Evolutionary conservation across 2,797 vertebrate species (phyloP).

Genomic region (Sarcophilus harrisii): DNA sequence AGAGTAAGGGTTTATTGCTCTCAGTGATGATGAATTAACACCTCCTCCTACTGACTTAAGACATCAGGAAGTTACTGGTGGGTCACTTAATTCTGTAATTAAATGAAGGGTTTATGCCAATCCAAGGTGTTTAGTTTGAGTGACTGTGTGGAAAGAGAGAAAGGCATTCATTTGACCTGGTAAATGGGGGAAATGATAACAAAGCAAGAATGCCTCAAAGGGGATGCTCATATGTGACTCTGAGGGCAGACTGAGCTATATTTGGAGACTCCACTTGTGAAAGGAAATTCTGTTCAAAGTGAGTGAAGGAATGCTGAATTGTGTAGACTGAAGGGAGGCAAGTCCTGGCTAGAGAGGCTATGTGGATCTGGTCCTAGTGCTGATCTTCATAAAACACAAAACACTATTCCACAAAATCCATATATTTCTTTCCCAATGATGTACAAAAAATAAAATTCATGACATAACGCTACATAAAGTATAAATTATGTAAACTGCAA

Average conservation of each 20-base stretch:
- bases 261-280: neutral
- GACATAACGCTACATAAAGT: neutral
- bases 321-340: neutral
- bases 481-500: neutral
- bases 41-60: neutral
- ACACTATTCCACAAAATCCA: neutral
- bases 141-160: neutral
- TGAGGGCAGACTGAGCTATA: neutral
- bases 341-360: neutral
- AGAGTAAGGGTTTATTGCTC: neutral
- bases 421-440: neutral
- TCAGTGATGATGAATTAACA: neutral
- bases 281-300: neutral
- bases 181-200: neutral
- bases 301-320: neutral
- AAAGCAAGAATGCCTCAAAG: neutral
- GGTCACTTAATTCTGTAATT: neutral
- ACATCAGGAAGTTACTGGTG: neutral
- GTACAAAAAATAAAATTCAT: neutral
- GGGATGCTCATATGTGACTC: neutral
- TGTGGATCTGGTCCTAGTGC: neutral
- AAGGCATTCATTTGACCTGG: neutral
- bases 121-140: neutral
- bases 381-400: neutral
- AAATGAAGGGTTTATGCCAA: neutral